phyloP scores from a whole-genome alignment of 2,888 invertebrate genomes.

The Limenitis camilla region DNA sequence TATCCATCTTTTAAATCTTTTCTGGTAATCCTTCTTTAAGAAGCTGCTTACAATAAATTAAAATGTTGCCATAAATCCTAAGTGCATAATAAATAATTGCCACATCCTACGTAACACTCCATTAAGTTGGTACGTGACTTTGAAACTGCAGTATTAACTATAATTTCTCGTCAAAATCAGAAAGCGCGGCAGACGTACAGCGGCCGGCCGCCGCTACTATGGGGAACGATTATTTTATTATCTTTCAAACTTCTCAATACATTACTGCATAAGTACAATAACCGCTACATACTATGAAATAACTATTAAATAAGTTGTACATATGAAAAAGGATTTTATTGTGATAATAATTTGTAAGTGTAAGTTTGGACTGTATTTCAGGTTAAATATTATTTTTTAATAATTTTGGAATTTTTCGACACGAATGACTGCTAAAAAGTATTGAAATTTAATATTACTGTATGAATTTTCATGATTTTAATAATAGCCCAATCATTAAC shows the following conservation, averaged over 20 bases:
- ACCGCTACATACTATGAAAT: too few species aligned
- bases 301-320: too few species aligned
- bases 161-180: constrained; percentile 68
- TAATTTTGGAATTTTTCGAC: too few species aligned
- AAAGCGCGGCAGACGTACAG: constrained; percentile 60
- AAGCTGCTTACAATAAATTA: constrained; percentile 1
- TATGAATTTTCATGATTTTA: too few species aligned
- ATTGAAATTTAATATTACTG: too few species aligned
- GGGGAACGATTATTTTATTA: constrained; percentile 30
- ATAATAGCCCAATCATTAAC: too few species aligned
- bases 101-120: constrained; percentile 56
- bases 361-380: too few species aligned
- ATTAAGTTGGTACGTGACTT: constrained; percentile 62
- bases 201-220: constrained; percentile 23
- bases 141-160: constrained; percentile 47
- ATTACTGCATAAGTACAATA: constrained; percentile 7
- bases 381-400: too few species aligned
- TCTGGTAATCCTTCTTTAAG: not conserved
- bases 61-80: constrained; percentile 12
- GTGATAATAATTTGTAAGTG: too few species aligned
- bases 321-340: too few species aligned
- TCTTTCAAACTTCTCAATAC: not conserved
- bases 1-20: too few species aligned
- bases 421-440: too few species aligned
- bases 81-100: constrained; percentile 54